phyloP scores from a whole-genome alignment of 2,888 invertebrate genomes.

The Scaptomyza tumidula region DNA sequence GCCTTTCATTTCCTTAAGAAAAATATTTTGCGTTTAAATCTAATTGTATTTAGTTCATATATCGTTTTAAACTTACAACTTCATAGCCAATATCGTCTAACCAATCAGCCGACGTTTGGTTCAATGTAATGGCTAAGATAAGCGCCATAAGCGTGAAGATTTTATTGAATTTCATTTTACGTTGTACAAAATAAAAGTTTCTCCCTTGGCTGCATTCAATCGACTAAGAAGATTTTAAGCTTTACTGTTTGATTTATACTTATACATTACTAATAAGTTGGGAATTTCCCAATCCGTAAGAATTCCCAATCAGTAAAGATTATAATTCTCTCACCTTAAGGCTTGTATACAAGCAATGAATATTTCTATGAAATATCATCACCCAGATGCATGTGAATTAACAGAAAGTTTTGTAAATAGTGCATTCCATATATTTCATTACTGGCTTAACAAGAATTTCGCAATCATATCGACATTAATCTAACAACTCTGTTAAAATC shows the following conservation, averaged over 20 bases:
- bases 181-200: not conserved
- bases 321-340: too few relatives aligned
- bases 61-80: constrained; percentile 5
- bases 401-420: not conserved
- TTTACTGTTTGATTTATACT: constrained; percentile 2
- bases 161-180: constrained; percentile 4
- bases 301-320: not conserved
- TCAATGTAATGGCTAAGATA: not conserved
- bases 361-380: too few relatives aligned
- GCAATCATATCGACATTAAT: not conserved
- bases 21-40: not conserved
- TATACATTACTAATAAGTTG: not conserved
- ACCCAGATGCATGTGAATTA: too few relatives aligned
- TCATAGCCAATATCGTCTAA: not conserved
- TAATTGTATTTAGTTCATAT: not conserved
- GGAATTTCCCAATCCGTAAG: constrained; percentile 3
- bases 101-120: not conserved
- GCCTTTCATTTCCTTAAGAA: not conserved
- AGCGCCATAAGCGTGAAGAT: constrained; percentile 4
- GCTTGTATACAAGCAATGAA: too few relatives aligned
- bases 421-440: too few relatives aligned
- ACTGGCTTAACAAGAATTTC: not conserved
- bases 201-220: not conserved
- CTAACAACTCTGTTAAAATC: constrained; percentile 14
- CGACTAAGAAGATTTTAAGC: not conserved